These are phyloP conservation scores for Hypotaenidia okinawae DNA, from an alignment of 2,797 vertebrate species.

Conservation along the genomic window DNA sequence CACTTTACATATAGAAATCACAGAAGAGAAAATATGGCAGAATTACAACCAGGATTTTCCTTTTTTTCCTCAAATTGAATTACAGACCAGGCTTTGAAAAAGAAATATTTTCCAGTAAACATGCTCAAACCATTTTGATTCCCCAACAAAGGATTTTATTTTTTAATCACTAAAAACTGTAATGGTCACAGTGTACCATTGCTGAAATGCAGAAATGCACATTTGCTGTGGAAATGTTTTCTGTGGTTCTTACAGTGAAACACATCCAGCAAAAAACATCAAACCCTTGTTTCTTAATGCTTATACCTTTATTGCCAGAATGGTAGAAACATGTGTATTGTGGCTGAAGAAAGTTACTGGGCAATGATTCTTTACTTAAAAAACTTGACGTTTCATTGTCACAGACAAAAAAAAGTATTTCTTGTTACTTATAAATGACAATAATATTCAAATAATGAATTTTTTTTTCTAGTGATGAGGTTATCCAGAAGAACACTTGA, in stretches of 20 bases:
- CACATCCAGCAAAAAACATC: not conserved
- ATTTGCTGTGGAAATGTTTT: not conserved
- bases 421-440: not conserved
- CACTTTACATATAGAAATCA: not conserved
- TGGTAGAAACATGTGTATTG: not conserved
- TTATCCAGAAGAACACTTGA: not conserved
- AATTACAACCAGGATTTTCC: not conserved
- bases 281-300: not conserved
- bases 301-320: not conserved
- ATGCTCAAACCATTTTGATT: not conserved
- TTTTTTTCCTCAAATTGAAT: not conserved
- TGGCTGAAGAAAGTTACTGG: not conserved
- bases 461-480: not conserved
- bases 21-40: not conserved
- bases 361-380: not conserved
- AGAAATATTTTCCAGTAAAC: not conserved
- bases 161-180: not conserved
- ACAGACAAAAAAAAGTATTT: not conserved
- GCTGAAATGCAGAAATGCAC: not conserved
- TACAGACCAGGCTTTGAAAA: not conserved
- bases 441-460: not conserved
- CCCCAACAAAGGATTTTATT: not conserved
- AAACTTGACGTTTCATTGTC: not conserved
- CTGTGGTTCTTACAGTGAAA: not conserved
- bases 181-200: not conserved